Evolutionary conservation across 2,888 invertebrate genomes (phyloP), one percentile per base, ranked within the genome.

Genomic region (Sclerodermus sp.): DNA sequence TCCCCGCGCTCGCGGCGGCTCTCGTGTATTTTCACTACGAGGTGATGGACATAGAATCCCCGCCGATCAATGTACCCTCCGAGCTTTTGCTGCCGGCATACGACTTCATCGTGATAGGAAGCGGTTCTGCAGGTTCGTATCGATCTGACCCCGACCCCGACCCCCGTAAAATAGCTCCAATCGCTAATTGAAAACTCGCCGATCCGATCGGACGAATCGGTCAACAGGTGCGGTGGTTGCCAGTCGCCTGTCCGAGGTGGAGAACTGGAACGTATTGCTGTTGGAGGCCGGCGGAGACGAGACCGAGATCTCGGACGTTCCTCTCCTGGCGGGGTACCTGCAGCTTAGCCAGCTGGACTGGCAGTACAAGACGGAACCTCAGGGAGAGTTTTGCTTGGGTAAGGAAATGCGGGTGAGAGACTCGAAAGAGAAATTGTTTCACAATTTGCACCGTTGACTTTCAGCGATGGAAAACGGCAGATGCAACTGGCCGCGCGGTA

Each of bases 331-430:
- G 0, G 93, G 90, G 0, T 94, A 92, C 70, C 79, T 94, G 46
- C 93, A 94, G 76, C 82, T 92, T 9, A 92, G 91, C 55, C 87
- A 91, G 71, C 81, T 94, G 45, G 95, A 95, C 75, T 95, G 94
- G 95, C 88, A 91, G 71, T 95, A 93, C 76, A 94, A 94, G 79
- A 92, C 92, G 1, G 94, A 95, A 73, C 93, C 94, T 0, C 89
- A 91, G 66, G 88, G 88, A 37, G 88, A 85, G 4, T 84, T 87
- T 13, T 93, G 93, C 74, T 81, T 93, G 70, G 93, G 93, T 91
- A 80, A 73, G 50, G 47, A 44, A 41, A 40, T 40, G 12, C 10
- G 10, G 13, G 10, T 34, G 4, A 3, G 4, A 34, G 10, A 8
- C 3, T 12, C 34, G 34, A 34, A n/a, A 8, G 13, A 34, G 10